These are phyloP conservation scores for Donacobius atricapilla DNA, from an alignment of 2,113 vertebrate genomes.

Conservation along the genomic window DNA sequence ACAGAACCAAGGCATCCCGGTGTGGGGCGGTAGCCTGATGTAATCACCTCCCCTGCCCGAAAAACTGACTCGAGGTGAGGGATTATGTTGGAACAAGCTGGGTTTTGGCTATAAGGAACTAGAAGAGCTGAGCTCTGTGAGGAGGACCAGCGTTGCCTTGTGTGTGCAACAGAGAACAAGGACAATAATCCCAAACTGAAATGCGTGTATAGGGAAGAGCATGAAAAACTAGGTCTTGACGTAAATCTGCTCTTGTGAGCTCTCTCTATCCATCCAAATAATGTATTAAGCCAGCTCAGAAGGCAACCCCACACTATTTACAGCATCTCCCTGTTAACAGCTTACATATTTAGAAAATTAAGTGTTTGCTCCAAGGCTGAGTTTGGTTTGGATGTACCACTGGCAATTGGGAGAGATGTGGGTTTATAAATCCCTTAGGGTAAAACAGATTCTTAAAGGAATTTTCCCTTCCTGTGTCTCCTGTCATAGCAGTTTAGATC, in stretches of 20 bases:
- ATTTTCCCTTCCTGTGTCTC: neutral
- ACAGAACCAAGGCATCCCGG: rapidly evolving
- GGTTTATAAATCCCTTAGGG: neutral
- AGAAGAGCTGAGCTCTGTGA: neutral
- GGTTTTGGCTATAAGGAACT: neutral
- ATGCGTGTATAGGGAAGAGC: neutral
- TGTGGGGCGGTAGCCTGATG: rapidly evolving
- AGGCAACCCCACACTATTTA: neutral
- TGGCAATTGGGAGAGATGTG: neutral
- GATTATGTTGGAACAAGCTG: neutral
- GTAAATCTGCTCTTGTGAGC: neutral
- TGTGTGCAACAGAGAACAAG: neutral
- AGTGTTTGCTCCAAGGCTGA: neutral
- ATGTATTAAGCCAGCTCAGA: neutral
- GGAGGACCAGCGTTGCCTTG: rapidly evolving
- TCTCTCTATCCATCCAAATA: neutral
- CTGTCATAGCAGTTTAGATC: neutral
- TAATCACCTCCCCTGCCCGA: rapidly evolving
- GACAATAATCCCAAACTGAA: neutral
- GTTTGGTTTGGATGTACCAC: neutral
- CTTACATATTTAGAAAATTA: neutral
- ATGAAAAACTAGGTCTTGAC: neutral
- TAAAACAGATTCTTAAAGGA: neutral
- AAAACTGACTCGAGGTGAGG: rapidly evolving
- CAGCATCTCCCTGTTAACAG: neutral